phyloP scores from a whole-genome alignment of 2,113 vertebrate genomes.

The Bos taurus region DNA sequence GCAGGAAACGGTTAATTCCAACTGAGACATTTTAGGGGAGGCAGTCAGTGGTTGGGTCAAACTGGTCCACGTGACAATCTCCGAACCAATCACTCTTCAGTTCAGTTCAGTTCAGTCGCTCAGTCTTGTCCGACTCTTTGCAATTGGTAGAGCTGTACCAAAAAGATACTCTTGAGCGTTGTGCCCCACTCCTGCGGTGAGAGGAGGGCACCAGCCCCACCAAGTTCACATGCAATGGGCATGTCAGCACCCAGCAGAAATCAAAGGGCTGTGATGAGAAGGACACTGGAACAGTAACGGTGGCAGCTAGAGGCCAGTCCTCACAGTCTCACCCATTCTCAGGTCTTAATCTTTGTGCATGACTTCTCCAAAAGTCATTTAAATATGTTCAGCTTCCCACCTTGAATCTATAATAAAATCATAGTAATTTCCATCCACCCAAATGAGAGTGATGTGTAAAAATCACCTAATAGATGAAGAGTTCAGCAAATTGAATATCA shows the following conservation, averaged over 20 bases:
- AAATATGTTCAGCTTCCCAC: background rate
- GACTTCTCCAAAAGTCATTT: background rate
- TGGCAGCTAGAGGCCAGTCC: background rate
- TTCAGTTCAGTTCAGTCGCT: too few relatives aligned
- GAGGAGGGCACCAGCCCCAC: background rate
- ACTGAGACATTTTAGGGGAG: background rate
- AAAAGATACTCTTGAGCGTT: background rate
- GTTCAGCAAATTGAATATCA: slow-evolving; percentile 4
- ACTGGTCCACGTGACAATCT: background rate
- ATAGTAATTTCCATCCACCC: background rate
- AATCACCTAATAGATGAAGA: slow-evolving; percentile 16
- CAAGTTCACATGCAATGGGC: background rate
- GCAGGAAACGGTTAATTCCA: background rate
- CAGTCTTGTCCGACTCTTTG: too few relatives aligned
- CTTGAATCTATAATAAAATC: background rate
- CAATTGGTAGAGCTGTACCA: too few relatives aligned
- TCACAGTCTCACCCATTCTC: background rate
- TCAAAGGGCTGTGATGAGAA: background rate
- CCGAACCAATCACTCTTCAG: background rate
- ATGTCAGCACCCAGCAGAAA: background rate
- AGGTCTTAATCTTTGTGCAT: background rate
- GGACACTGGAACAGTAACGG: background rate
- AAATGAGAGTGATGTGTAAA: background rate
- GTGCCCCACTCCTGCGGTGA: background rate
- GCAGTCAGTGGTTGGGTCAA: background rate